These are phyloP conservation scores for Horisme vitalbata DNA, from an alignment of 2,888 invertebrate genomes.

Conservation along the genomic window DNA sequence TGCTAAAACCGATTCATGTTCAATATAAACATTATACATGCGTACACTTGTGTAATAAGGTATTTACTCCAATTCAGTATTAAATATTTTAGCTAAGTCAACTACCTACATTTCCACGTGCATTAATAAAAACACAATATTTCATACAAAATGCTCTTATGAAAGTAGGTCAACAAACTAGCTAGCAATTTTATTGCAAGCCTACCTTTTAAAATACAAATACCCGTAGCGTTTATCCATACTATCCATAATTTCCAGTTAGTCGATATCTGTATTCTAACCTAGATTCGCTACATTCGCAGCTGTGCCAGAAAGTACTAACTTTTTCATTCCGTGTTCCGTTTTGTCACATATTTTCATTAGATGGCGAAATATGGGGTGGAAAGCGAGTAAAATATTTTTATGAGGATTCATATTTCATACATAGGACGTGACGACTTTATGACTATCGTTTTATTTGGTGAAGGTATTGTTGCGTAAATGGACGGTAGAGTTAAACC, in stretches of 20 bases:
- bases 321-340: conserved; percentile 40
- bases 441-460: conserved; percentile 33
- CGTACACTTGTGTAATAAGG: too few species aligned
- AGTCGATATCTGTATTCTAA: conserved; percentile 29
- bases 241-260: conserved; percentile 28
- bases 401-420: conserved; percentile 31
- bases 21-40: too few species aligned
- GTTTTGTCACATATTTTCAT: conserved; percentile 46
- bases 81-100: too few species aligned
- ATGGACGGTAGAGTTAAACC: conserved; percentile 11
- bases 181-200: background rate
- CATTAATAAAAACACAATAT: too few species aligned
- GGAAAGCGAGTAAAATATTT: conserved; percentile 38
- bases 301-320: conserved; percentile 32
- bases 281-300: conserved; percentile 34
- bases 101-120: too few species aligned
- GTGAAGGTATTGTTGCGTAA: conserved; percentile 6
- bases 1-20: too few species aligned
- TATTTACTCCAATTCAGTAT: too few species aligned
- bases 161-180: background rate
- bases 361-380: conserved; percentile 40
- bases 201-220: conserved; percentile 1
- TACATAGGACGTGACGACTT: conserved; percentile 32
- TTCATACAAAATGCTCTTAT: background rate
- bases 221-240: conserved; percentile 12